Evolutionary conservation across 2,888 invertebrate genomes (phyloP).

Genomic region (Phytoseiulus persimilis): DNA sequence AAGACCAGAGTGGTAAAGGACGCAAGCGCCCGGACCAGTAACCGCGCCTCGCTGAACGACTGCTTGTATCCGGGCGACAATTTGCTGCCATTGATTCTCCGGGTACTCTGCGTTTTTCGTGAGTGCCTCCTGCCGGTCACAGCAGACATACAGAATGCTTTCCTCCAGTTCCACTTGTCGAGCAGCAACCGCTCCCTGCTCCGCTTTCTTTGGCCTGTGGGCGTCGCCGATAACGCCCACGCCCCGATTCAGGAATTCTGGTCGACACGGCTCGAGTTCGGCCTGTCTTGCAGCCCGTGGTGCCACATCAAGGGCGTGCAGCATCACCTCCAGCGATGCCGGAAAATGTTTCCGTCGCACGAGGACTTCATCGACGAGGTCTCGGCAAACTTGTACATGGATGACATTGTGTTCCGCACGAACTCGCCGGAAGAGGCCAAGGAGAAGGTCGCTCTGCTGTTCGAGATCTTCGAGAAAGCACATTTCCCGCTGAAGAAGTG

Average conservation of each 20-base stretch:
- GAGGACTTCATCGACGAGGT: neutral
- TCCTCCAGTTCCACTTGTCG: neutral
- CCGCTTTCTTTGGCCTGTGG: neutral
- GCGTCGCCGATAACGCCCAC: neutral
- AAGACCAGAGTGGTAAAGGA: neutral
- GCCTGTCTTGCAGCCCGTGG: neutral
- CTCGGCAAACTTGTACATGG: neutral
- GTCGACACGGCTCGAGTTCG: neutral
- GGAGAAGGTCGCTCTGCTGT: neutral
- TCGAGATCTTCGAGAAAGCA: neutral
- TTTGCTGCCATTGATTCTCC: neutral
- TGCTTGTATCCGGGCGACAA: conserved; percentile 34
- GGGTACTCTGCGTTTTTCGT: neutral
- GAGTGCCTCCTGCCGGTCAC: conserved; percentile 41
- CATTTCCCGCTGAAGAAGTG: neutral
- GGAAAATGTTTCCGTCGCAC: neutral
- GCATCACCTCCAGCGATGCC: neutral
- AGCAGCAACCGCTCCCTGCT: neutral
- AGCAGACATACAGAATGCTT: conserved; percentile 40
- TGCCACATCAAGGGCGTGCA: neutral
- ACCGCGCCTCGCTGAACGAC: conserved; percentile 39
- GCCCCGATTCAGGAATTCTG: neutral
- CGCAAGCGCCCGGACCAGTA: neutral
- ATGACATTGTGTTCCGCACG: neutral
- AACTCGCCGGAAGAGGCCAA: neutral